These are phyloP conservation scores for Petrocephalus microphthalmus DNA, from an alignment of 2,113 vertebrate genomes.

Conservation along the genomic window DNA sequence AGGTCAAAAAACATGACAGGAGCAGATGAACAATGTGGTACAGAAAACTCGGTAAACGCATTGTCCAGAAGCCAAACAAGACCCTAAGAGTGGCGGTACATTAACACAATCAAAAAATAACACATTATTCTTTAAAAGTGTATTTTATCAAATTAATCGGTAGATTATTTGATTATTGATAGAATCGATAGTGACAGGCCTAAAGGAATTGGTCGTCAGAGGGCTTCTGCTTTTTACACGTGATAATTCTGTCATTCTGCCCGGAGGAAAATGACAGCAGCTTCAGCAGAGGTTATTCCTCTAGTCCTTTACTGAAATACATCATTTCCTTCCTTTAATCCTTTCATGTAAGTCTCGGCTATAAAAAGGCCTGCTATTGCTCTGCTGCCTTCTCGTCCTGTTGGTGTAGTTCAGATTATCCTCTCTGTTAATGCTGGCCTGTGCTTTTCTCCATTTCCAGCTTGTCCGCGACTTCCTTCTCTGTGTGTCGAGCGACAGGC, in stretches of 20 bases:
- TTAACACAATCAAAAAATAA: neutral
- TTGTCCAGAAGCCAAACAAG: neutral
- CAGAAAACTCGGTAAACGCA: neutral
- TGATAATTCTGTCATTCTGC: neutral
- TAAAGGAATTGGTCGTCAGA: neutral
- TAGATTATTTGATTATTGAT: neutral
- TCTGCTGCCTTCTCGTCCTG: neutral
- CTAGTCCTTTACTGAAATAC: neutral
- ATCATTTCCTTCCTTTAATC: neutral
- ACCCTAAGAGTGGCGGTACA: neutral
- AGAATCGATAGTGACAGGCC: neutral
- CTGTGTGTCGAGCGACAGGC: conserved; percentile 47
- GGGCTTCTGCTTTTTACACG: neutral
- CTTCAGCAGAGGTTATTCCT: neutral
- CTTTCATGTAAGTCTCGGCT: neutral
- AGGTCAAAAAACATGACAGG: neutral
- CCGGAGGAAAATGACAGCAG: too few species aligned
- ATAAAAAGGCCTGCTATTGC: neutral
- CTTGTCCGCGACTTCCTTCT: conserved; percentile 55
- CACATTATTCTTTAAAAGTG: neutral
- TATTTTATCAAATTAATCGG: neutral
- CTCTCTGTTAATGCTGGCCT: neutral
- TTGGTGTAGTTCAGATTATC: neutral
- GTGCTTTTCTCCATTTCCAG: conserved; percentile 35
- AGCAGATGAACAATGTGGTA: neutral